phyloP scores from a whole-genome alignment of 2,888 invertebrate genomes.

The Dolichomitus sp. region DNA sequence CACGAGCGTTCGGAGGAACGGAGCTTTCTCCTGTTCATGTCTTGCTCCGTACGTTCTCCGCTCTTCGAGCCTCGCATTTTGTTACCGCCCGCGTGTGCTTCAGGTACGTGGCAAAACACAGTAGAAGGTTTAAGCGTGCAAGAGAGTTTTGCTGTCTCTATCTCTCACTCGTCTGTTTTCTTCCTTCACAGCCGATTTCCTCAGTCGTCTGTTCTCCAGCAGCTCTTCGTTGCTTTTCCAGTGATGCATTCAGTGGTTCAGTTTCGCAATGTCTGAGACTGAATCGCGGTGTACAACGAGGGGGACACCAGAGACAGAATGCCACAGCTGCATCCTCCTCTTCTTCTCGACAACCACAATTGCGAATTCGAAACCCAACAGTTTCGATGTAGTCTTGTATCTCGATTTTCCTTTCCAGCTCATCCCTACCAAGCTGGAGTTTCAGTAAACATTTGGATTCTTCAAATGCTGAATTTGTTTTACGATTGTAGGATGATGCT shows the following conservation, averaged over 20 bases:
- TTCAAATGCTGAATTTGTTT: too few species aligned
- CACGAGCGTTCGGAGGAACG: conserved; percentile 22
- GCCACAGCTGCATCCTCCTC: not conserved
- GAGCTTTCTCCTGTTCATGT: conserved; percentile 34
- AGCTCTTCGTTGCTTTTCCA: conserved; percentile 3
- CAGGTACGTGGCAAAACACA: conserved; percentile 19
- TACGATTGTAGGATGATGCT: too few species aligned
- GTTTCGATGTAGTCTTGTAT: not conserved
- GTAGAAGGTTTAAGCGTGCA: not conserved
- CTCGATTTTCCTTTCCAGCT: conserved; percentile 13
- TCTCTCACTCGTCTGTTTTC: too few species aligned
- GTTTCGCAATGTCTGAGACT: conserved; percentile 30
- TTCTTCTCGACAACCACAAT: conserved; percentile 1
- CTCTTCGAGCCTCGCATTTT: conserved; percentile 40
- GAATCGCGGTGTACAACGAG: conserved; percentile 9
- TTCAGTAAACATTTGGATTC: too few species aligned
- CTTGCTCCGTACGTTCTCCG: conserved; percentile 12
- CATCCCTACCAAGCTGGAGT: too few species aligned
- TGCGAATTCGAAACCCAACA: conserved; percentile 10
- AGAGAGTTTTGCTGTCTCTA: not conserved
- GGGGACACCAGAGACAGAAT: not conserved
- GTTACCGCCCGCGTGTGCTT: conserved; percentile 5
- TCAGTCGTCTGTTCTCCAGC: not conserved
- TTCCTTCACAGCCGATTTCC: not conserved
- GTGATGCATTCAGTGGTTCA: conserved; percentile 1